Evolutionary conservation across 2,888 invertebrate genomes (phyloP).

Genomic region (Paralinhomoeus sp.): DNA sequence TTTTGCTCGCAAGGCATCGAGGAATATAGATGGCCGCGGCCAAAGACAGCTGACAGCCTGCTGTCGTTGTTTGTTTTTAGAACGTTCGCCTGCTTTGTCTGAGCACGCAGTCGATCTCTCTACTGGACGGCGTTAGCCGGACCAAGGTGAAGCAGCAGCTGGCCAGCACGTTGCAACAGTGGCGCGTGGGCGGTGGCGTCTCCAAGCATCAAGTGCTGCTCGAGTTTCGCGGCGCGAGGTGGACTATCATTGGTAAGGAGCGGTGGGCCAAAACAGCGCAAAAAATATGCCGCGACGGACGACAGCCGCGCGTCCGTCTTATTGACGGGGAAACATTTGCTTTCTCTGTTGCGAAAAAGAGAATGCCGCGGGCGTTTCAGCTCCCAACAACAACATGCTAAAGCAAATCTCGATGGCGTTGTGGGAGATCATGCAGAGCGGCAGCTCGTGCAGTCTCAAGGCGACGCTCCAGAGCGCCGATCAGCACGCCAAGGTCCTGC

Average conservation of each 20-base stretch:
- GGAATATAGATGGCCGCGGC: no score
- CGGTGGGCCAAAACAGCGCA: no score
- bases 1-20: no score
- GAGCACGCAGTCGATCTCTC: slow-evolving; percentile 35
- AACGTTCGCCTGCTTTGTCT: slow-evolving; percentile 38
- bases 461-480: no score
- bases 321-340: no score
- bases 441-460: no score
- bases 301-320: no score
- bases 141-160: slow-evolving; percentile 34
- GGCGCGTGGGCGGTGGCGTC: slow-evolving; percentile 40
- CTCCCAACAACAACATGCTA: slow-evolving; percentile 36
- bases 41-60: no score
- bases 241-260: no score
- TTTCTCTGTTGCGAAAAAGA: not conserved
- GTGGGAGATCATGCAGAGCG: slow-evolving; percentile 39
- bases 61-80: no score
- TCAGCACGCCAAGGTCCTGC: no score
- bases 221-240: slow-evolving; percentile 33
- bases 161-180: slow-evolving; percentile 38
- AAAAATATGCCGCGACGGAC: no score
- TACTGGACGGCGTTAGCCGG: slow-evolving; percentile 39
- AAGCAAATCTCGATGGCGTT: slow-evolving; percentile 33
- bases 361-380: slow-evolving; percentile 28
- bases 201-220: slow-evolving; percentile 38